phyloP scores from a whole-genome alignment of 2,113 vertebrate genomes.

The Shinisaurus crocodilurus region DNA sequence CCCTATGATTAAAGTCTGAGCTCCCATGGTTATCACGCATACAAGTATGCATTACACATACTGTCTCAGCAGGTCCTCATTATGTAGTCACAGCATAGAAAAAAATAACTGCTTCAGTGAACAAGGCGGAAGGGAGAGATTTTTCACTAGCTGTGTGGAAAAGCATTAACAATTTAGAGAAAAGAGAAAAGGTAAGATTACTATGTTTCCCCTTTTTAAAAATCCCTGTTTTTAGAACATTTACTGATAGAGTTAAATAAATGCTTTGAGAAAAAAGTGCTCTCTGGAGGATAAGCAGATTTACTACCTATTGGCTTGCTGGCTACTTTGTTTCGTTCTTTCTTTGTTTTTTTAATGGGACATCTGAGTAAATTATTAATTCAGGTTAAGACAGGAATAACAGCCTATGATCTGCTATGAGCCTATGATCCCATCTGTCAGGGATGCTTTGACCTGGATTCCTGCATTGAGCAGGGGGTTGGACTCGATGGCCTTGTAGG shows the following conservation, averaged over 20 bases:
- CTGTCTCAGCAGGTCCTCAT: conserved; percentile 65
- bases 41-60: conserved; percentile 59
- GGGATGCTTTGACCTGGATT: too few relatives aligned
- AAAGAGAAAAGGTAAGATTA: conserved; percentile 48
- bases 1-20: conserved; percentile 69
- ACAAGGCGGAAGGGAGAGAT: conserved; percentile 56
- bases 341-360: background rate
- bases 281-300: conserved; percentile 39
- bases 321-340: background rate
- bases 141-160: conserved; percentile 57
- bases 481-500: too few relatives aligned
- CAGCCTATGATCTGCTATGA: conserved; percentile 32
- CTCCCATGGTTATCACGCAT: conserved; percentile 62
- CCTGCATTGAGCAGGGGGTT: too few relatives aligned
- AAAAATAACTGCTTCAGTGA: conserved; percentile 66
- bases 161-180: conserved; percentile 53
- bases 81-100: conserved; percentile 68
- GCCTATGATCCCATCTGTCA: too few relatives aligned
- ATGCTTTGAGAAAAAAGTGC: conserved; percentile 25
- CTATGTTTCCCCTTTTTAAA: background rate
- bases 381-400: conserved; percentile 56
- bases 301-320: background rate
- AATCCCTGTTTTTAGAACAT: conserved; percentile 37
- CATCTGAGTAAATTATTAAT: conserved; percentile 68
- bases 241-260: conserved; percentile 33